Evolutionary conservation across 1,140 invertebrate genomes (phyloP).

Genomic region (Calliphora vicina): DNA sequence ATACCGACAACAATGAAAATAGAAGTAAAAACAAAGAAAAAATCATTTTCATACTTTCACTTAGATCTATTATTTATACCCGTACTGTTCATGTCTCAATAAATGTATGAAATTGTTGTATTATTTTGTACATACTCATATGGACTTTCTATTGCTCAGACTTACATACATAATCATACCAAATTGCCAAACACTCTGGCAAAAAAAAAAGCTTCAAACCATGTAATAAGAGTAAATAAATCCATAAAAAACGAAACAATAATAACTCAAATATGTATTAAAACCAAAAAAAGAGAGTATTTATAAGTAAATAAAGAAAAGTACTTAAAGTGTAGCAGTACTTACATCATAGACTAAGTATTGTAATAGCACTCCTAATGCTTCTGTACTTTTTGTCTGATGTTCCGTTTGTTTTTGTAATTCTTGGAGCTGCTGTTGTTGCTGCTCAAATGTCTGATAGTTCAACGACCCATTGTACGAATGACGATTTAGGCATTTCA

Average conservation of each 20-base stretch:
- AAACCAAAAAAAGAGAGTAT: neutral
- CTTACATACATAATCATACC: neutral
- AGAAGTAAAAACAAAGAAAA: neutral
- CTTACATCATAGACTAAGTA: constrained; percentile 76
- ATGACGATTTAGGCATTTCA: constrained; percentile 39
- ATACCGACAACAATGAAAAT: neutral
- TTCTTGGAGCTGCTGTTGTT: constrained; percentile 35
- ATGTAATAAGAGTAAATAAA: neutral
- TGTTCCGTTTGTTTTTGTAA: constrained; percentile 18
- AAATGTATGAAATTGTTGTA: neutral
- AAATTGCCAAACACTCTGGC: neutral
- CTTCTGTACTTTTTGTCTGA: constrained; percentile 68
- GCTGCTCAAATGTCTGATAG: constrained; percentile 36
- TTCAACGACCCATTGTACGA: constrained; percentile 40
- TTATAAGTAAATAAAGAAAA: neutral
- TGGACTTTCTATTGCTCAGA: neutral
- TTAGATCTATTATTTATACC: neutral
- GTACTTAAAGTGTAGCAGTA: constrained; percentile 37
- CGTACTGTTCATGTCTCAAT: neutral
- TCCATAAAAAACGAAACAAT: neutral
- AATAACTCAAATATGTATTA: neutral
- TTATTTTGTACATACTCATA: neutral
- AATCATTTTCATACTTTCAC: neutral
- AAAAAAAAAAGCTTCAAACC: neutral
- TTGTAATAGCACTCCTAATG: constrained; percentile 74